Base-by-base conservation (phyloP, 2,113 vertebrate genomes). In the Sapayoa aenigma region DNA sequence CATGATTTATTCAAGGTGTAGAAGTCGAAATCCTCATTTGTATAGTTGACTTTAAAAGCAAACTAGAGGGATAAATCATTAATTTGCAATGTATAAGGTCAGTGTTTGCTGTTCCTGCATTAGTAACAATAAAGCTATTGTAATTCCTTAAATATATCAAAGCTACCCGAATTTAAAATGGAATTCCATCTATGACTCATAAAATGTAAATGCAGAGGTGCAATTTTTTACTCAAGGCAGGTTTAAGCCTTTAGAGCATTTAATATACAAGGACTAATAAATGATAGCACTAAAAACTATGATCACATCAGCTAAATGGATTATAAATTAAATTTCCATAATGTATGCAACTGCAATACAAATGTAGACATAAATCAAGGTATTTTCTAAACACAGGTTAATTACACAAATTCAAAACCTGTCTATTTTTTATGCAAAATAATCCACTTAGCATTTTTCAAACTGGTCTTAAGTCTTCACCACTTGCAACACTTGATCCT, bases 301-400 rank as follows among this genome's bases (percentile, higher is more conserved):
- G 98, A 98, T 96, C 98, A 97, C 99, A 99, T 99, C 99, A 99
- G 99, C 99, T 99, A 99, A 99, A 99, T 99, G 99, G 99, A 99
- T 99, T 99, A 99, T 99, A 99, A 99, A 99, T 99, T 99, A 98
- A 99, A 99, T 99, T 98, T 99, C 99, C 99, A 99, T 99, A 99
- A 99, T 99, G 99, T 97, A 99, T 99, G 98, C 98, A 99, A 98
- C 97, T 97, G 97, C 98, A 99, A 99, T 98, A 99, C 98, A 99
- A 98, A 99, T 96, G 90, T 95, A 84, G 96, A 94, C 98, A 98
- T 99, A 99, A 99, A 99, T 99, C 99, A 99, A 96, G 81, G 98
- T 99, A 98, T 99, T 99, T 99, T 99, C 99, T 99, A 99, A 99
- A 99, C 99, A 99, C 98, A 98, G 99, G 99, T 99, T 99, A 99